phyloP scores from a whole-genome alignment of 2,888 invertebrate species.

The Kuschelorhynchus macadamiae region DNA sequence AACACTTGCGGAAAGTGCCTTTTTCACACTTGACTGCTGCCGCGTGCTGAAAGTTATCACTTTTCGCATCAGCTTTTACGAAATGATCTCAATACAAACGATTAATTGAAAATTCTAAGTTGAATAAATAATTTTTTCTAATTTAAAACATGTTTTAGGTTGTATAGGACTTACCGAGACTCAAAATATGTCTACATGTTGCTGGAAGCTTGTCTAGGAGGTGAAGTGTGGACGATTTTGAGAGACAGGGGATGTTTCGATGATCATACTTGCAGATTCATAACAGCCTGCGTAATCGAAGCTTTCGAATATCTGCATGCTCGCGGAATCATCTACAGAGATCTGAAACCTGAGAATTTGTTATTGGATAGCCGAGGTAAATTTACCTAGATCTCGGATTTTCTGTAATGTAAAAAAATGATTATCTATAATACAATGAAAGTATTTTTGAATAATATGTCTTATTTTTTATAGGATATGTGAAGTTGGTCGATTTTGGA shows the following conservation, averaged over 20 bases:
- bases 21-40: too few species aligned
- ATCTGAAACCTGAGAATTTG: slow-evolving; percentile 81
- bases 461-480: slow-evolving; percentile 69
- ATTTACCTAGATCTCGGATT: too few species aligned
- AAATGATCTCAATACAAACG: too few species aligned
- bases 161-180: slow-evolving; percentile 79
- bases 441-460: too few species aligned
- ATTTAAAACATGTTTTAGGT: slow-evolving; percentile 71
- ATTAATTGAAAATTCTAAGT: too few species aligned
- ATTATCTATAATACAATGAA: too few species aligned
- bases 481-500: slow-evolving; percentile 80
- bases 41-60: too few species aligned
- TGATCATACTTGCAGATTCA: slow-evolving; percentile 75
- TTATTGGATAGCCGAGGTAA: slow-evolving; percentile 72
- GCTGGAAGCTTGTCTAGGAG: slow-evolving; percentile 80
- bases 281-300: slow-evolving; percentile 79
- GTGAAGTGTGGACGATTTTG: slow-evolving; percentile 81
- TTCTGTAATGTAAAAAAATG: too few species aligned
- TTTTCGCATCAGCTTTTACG: too few species aligned
- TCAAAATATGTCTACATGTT: slow-evolving; percentile 81
- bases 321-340: slow-evolving; percentile 75
- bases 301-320: slow-evolving; percentile 80
- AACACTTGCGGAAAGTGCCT: too few species aligned
- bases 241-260: slow-evolving; percentile 77
- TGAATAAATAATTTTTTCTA: too few species aligned